phyloP scores from a whole-genome alignment of 2,797 vertebrate species.

The Spea hammondii region DNA sequence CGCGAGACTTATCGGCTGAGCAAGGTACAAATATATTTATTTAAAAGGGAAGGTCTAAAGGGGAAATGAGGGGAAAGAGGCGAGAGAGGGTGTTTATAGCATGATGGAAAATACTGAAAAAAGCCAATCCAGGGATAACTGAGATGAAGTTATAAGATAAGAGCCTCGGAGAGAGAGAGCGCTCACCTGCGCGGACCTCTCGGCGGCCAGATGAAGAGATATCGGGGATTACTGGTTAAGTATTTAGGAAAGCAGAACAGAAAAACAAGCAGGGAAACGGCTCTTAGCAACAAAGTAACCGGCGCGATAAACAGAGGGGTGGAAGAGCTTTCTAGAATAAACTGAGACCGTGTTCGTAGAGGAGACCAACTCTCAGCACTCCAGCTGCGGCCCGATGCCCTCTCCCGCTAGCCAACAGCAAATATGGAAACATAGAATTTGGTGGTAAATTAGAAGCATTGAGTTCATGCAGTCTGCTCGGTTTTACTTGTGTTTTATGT shows the following conservation, averaged over 20 bases:
- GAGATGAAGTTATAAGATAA: slow-evolving; percentile 35
- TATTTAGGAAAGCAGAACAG: slow-evolving; percentile 23
- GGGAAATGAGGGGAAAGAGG: not conserved
- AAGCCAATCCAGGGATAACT: slow-evolving; percentile 14
- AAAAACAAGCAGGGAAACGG: slow-evolving; percentile 7
- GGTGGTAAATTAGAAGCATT: too few species aligned
- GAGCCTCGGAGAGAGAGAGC: slow-evolving; percentile 16
- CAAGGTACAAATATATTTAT: slow-evolving; percentile 23
- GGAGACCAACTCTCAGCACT: not conserved
- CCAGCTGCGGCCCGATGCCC: not conserved
- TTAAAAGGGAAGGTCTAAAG: not conserved
- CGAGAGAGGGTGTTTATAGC: slow-evolving; percentile 9
- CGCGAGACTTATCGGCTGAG: too few species aligned
- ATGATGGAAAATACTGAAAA: not conserved
- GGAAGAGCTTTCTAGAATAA: too few species aligned
- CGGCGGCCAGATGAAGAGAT: slow-evolving; percentile 33
- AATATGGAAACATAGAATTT: too few species aligned
- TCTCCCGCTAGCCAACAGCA: too few species aligned
- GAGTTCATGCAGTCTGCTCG: too few species aligned
- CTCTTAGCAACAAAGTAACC: slow-evolving; percentile 16
- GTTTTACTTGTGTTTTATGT: too few species aligned
- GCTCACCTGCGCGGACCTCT: slow-evolving; percentile 27
- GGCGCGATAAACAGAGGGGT: too few species aligned
- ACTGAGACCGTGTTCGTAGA: not conserved
- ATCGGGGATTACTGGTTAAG: slow-evolving; percentile 35